Evolutionary conservation across 2,797 vertebrate genomes (phyloP), one percentile per base, ranked within the genome.

Genomic region (Artibeus lituratus): DNA sequence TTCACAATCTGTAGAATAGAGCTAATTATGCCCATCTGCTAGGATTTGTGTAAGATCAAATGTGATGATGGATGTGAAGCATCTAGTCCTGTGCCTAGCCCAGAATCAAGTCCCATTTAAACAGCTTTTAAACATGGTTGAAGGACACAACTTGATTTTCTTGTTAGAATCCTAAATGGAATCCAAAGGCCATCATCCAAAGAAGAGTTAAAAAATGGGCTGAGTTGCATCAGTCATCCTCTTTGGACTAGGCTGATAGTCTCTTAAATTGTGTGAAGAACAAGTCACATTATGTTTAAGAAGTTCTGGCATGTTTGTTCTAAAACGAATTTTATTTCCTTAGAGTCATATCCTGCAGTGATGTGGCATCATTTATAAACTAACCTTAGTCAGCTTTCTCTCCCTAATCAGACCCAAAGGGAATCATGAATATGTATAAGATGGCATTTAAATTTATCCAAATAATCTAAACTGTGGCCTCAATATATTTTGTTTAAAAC

Each of bases 321-420:
- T 72, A 81, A 95, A 93, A 37, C 29, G 7, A 51, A 24, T 89
- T 90, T 96, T 92, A 95, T 87, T 80, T 95, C 67, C 57, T 93
- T 86, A 83, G 47, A 81, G 19, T 91, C 10, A 15, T 24, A 77
- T 70, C 26, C 59, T n/a, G 37, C 0, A 12, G 42, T 72, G 57
- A 77, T 12, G 12, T 55, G 42, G 37, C 21, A 69, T 69, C 32
- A 12, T 72, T 94, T 96, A 62, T 65, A n/a, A n/a, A n/a, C n/a
- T n/a, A n/a, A n/a, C n/a, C 26, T 26, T 24, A 9, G 35, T 92
- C 44, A 91, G 21, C 15, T 37, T 73, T 55, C 67, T 91, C 29
- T 93, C 39, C 32, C 47, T 92, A 26, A 22, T 72, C 53, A 73
- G 74, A 72, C 44, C 72, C 47, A 37, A 94, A 92, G 21, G 67